Base-by-base conservation (phyloP, 2,113 vertebrate genomes). In the Orthonyx spaldingii region DNA sequence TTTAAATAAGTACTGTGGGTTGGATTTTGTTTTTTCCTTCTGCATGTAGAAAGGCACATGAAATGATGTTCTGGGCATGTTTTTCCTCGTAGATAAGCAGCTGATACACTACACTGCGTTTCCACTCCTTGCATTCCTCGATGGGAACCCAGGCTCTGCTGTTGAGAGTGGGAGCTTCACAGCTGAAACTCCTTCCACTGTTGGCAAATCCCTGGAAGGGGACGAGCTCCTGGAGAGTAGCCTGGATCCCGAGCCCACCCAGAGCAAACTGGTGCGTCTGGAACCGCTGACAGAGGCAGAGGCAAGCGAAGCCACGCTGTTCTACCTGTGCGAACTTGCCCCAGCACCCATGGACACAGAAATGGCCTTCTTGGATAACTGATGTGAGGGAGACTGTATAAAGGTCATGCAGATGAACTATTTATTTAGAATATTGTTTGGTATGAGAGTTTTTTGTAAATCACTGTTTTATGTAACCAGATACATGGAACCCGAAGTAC, bases 211-310 rank as follows among this genome's bases (percentile, higher is more conserved):
- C 6, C 97, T 98, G 81, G 98, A 98, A 32, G 97, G 97, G 15
- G 97, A 98, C 1, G 98, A 98, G 91, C 97, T 99, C 56, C 97
- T 99, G 93, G 98, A 98, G 50, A 74, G 93, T 72, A 96, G 94
- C 70, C 93, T 98, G 76, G 98, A 99, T 71, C 87, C 91, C 0
- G 95, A 96, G 64, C 95, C 97, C 3, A 96, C 97, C 13, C 98
- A 98, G 81, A 99, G 98, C 97, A 98, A 99, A 68, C 98, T 99
- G 87, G 98, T 99, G 94, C 98, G 98, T 32, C 97, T 99, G 95
- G 99, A 99, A 95, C 99, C 99, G 0, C 97, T 99, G 94, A 99
- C 99, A 0, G 99, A 99, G 96, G 99, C 99, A 0, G 99, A 99
- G 96, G 99, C 99, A 9, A 99, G 98, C 3, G 98, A 99, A 91